Percentiles rank a stretch among this genome's conserved stretches.
These are phyloP conservation scores for Caerostris darwini DNA, from an alignment of 1,140 invertebrate species.

Conservation along the genomic window DNA sequence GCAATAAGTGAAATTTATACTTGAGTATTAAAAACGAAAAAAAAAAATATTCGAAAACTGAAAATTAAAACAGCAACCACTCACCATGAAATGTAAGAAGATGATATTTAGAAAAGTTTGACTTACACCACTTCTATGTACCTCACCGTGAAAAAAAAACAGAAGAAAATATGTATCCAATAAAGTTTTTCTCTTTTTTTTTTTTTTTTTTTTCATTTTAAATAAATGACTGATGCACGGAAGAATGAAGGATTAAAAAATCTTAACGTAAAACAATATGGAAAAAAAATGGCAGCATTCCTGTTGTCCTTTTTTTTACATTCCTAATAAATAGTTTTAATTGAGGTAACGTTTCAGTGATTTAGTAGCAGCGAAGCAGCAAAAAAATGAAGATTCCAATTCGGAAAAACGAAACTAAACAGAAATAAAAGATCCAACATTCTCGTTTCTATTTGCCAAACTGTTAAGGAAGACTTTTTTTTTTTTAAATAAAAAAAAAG, in stretches of 20 bases:
- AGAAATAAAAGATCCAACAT: conserved; percentile 44
- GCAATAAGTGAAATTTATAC: too few species aligned
- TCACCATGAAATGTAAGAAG: too few species aligned
- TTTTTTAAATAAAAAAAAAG: not conserved
- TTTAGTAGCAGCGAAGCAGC: not conserved
- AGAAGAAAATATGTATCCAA: not conserved
- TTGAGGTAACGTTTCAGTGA: conserved; percentile 18
- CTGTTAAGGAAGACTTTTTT: conserved; percentile 2
- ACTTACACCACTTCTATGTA: not conserved
- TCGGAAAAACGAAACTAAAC: not conserved
- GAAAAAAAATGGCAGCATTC: not conserved
- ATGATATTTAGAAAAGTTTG: not conserved
- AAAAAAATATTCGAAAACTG: too few species aligned
- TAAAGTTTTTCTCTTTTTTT: too few species aligned
- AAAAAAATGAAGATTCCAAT: conserved; percentile 26
- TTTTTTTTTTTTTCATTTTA: too few species aligned
- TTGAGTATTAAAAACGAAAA: too few species aligned
- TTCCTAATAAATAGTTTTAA: conserved; percentile 1
- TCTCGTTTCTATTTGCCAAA: not conserved
- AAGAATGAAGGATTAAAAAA: conserved; percentile 27
- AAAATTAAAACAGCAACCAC: too few species aligned
- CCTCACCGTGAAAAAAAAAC: not conserved
- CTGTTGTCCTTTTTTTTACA: not conserved
- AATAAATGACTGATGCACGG: not conserved
- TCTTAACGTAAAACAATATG: not conserved